A percentile compares a stretch with the other conserved stretches of the same genome.
These are phyloP conservation scores for Elachura formosa DNA, from an alignment of 2,113 vertebrate genomes.

Conservation along the genomic window DNA sequence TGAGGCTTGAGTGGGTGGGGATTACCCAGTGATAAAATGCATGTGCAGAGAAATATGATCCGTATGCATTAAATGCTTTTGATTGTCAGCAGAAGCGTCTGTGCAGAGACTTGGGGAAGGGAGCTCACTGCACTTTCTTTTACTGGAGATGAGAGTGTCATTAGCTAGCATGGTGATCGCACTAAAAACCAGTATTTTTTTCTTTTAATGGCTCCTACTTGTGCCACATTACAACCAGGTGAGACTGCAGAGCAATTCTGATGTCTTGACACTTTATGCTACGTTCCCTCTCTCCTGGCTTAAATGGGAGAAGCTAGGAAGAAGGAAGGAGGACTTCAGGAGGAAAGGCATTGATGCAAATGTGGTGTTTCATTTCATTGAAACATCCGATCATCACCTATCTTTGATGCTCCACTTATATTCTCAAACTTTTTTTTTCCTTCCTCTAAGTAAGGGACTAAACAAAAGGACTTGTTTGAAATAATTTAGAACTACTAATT, in stretches of 20 bases:
- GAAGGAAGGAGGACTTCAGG: neutral
- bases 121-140: neutral
- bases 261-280: neutral
- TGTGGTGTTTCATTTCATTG: neutral
- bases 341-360: neutral
- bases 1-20: neutral
- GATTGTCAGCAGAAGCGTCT: slow-evolving; percentile 29
- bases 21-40: neutral
- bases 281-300: neutral
- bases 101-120: neutral
- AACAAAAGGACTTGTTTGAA: neutral
- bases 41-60: neutral
- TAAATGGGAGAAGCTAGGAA: neutral
- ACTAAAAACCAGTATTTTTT: neutral
- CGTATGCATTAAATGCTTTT: neutral
- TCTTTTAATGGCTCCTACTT: neutral
- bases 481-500: neutral
- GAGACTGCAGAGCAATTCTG: neutral
- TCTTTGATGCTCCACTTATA: neutral
- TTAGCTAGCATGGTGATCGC: neutral
- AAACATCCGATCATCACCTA: neutral
- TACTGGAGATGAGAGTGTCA: neutral
- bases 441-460: neutral
- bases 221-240: neutral
- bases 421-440: neutral